Evolutionary conservation across 2,113 vertebrate species (phyloP).

Genomic region (Cryptomyrus ogoouensis): DNA sequence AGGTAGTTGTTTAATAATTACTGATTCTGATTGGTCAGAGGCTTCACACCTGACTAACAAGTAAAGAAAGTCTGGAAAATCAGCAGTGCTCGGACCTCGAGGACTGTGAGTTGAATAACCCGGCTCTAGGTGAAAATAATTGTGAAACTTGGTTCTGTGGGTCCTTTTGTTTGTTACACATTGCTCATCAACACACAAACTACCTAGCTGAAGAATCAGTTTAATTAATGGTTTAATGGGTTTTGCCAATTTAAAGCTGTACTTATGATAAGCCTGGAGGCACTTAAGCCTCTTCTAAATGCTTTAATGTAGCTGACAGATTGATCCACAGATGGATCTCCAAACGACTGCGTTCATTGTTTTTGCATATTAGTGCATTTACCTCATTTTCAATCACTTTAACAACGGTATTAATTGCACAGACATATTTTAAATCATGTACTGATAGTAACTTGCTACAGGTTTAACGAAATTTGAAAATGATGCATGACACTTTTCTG

Average conservation of each 20-base stretch:
- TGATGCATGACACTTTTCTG: neutral
- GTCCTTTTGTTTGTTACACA: neutral
- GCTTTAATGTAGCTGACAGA: neutral
- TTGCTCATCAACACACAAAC: neutral
- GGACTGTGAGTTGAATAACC: too few relatives aligned
- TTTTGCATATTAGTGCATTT: neutral
- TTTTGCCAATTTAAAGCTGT: neutral
- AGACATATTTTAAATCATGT: neutral
- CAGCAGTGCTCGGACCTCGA: too few relatives aligned
- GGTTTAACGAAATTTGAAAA: neutral
- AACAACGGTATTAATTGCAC: neutral
- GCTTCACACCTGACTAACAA: too few relatives aligned
- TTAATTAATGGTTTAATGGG: neutral
- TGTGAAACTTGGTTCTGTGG: neutral
- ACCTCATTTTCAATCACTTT: neutral
- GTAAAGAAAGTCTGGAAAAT: too few relatives aligned
- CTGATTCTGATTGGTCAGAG: too few relatives aligned
- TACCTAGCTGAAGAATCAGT: neutral
- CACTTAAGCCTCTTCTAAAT: neutral
- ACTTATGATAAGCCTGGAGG: neutral
- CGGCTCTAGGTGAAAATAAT: neutral
- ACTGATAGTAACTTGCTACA: neutral
- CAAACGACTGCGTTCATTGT: neutral
- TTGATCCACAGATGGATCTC: neutral
- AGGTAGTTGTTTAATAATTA: too few relatives aligned